A percentile compares a stretch with the other conserved stretches of the same genome.
Conservation (phyloP, 2,113 vertebrate genomes). For the Ctenodactylus gundi region DNA sequence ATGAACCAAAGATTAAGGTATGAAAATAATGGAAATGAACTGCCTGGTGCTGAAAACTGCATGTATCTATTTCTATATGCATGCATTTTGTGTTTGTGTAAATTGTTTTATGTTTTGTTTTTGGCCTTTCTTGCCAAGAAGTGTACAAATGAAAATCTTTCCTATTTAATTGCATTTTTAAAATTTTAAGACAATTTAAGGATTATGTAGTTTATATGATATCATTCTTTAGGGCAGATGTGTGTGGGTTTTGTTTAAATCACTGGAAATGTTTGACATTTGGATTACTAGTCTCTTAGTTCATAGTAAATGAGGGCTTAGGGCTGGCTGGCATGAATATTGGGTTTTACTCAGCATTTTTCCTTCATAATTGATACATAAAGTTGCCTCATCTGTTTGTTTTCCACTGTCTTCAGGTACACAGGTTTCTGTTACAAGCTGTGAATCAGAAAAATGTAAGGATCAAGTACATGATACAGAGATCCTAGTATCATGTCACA, state of each 20-base stretch:
- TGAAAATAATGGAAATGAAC: conserved; percentile 7
- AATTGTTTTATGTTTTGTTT: conserved; percentile 45
- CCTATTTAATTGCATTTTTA: background rate
- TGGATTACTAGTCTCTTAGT: conserved; percentile 48
- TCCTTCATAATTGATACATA: conserved; percentile 78
- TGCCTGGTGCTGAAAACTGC: conserved; percentile 55
- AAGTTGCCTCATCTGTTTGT: conserved; percentile 80
- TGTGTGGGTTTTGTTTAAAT: conserved; percentile 42
- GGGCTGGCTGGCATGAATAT: conserved; percentile 70
- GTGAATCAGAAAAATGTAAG: conserved; percentile 80
- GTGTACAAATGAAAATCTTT: conserved; percentile 24
- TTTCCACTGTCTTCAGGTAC: conserved; percentile 81
- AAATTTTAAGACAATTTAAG: conserved; percentile 29
- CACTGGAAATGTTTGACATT: conserved; percentile 42
- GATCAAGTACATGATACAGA: conserved; percentile 77
- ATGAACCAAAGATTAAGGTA: conserved; percentile 99
- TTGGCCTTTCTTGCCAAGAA: background rate
- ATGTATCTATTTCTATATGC: conserved; percentile 57
- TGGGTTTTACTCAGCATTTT: conserved; percentile 73
- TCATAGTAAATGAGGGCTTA: conserved; percentile 60
- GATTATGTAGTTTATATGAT: conserved; percentile 41
- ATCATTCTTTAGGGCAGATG: conserved; percentile 25
- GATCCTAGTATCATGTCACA: conserved; percentile 76
- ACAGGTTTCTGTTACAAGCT: conserved; percentile 82
- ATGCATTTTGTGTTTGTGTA: conserved; percentile 59